Evolutionary conservation across 2,888 invertebrate species (phyloP).

Genomic region (Diaprepes abbreviatus): DNA sequence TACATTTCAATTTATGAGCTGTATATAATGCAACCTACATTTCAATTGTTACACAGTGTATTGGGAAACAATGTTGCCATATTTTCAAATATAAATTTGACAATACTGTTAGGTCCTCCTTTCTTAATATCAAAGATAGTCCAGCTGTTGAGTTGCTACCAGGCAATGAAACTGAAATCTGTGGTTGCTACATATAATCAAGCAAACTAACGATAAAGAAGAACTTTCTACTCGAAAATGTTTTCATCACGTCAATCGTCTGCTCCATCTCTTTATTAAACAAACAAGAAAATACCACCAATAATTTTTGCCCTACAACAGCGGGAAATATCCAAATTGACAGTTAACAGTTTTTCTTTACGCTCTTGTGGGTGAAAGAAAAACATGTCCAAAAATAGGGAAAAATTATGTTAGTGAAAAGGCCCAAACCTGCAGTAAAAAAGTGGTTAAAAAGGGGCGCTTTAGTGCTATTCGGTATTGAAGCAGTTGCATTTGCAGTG

Average conservation of each 20-base stretch:
- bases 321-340: background rate
- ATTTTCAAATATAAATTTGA: background rate
- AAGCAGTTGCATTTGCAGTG: slow-evolving; percentile 73
- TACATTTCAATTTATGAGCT: background rate
- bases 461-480: slow-evolving; percentile 72
- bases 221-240: too few relatives aligned
- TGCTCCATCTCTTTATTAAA: background rate
- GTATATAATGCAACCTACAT: background rate
- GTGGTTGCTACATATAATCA: too few relatives aligned
- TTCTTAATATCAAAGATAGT: background rate
- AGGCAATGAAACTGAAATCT: too few relatives aligned
- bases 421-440: slow-evolving; percentile 70
- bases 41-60: background rate
- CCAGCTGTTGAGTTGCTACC: background rate
- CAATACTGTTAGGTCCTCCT: background rate
- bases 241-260: too few relatives aligned
- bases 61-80: background rate
- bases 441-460: slow-evolving; percentile 69
- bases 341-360: background rate
- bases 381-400: slow-evolving; percentile 41
- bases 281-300: background rate
- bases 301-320: background rate
- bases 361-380: background rate
- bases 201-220: too few relatives aligned
- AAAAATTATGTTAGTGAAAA: slow-evolving; percentile 76